Evolutionary conservation across 2,113 vertebrate genomes (phyloP).

Genomic region (Chaenocephalus aceratus): DNA sequence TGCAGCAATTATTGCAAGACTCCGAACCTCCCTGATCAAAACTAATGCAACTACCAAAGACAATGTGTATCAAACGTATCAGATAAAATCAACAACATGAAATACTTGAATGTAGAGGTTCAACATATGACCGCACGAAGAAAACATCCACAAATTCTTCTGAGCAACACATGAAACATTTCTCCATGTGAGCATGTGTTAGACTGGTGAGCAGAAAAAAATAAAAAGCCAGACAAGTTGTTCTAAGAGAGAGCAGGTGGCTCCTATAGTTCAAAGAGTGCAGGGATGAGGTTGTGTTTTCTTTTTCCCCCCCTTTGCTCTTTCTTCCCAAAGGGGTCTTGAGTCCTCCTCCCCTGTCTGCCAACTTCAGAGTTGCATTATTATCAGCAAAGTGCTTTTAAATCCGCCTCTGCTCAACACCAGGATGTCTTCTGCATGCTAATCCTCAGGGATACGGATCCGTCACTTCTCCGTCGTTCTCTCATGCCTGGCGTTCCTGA

Average conservation of each 20-base stretch:
- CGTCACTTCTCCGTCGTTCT: conserved; percentile 76
- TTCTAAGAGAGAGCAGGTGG: conserved; percentile 78
- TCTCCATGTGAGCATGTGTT: conserved; percentile 57
- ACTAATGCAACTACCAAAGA: neutral
- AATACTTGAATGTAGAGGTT: conserved; percentile 11
- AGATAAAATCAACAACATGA: conserved; percentile 12
- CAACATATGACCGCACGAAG: conserved; percentile 10
- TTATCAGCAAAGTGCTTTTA: conserved; percentile 87
- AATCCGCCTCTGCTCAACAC: conserved; percentile 81
- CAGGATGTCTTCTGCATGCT: conserved; percentile 81
- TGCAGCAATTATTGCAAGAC: neutral
- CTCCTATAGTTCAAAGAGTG: conserved; percentile 71
- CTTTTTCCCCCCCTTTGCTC: conserved; percentile 37
- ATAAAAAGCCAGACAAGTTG: conserved; percentile 72
- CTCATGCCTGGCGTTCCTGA: conserved; percentile 80
- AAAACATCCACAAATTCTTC: conserved; percentile 26
- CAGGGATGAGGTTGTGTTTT: conserved; percentile 75
- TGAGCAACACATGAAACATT: conserved; percentile 34
- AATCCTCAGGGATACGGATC: conserved; percentile 82
- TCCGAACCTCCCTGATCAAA: conserved; percentile 4
- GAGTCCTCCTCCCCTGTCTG: conserved; percentile 51
- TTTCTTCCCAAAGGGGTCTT: conserved; percentile 42
- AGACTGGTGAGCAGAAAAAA: conserved; percentile 56
- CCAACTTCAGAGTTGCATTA: conserved; percentile 72
- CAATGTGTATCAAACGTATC: neutral